Evolutionary conservation across 2,797 vertebrate genomes (phyloP).

Genomic region (Clarias fuscus): DNA sequence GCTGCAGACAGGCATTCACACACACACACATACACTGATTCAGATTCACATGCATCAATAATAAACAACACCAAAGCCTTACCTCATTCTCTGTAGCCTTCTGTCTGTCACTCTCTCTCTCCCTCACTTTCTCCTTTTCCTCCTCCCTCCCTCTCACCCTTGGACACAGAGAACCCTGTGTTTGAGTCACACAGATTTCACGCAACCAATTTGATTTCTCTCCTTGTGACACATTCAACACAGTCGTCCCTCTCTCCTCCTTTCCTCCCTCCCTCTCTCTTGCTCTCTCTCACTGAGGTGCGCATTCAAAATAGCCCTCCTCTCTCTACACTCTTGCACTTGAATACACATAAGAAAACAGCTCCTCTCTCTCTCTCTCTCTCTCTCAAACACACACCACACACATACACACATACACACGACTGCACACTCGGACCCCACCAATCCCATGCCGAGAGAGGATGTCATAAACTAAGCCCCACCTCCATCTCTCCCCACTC

Average conservation of each 20-base stretch:
- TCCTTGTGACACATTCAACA: slow-evolving; percentile 62
- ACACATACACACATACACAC: slow-evolving; percentile 50
- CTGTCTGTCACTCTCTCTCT: slow-evolving; percentile 39
- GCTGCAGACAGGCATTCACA: slow-evolving; percentile 8
- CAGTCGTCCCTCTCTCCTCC: slow-evolving; percentile 60
- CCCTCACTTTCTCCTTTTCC: slow-evolving; percentile 54
- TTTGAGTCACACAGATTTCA: slow-evolving; percentile 80
- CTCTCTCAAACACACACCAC: slow-evolving; percentile 54
- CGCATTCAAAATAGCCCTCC: slow-evolving; percentile 52
- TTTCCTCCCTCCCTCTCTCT: slow-evolving; percentile 53
- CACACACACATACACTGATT: slow-evolving; percentile 8
- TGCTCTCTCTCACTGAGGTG: slow-evolving; percentile 26
- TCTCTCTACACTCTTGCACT: slow-evolving; percentile 34
- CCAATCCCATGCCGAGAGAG: slow-evolving; percentile 60
- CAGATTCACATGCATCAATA: slow-evolving; percentile 53
- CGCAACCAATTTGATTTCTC: slow-evolving; percentile 60
- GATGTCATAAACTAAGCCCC: slow-evolving; percentile 69
- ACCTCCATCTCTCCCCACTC: slow-evolving; percentile 69
- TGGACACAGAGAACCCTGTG: slow-evolving; percentile 64
- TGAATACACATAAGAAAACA: slow-evolving; percentile 53
- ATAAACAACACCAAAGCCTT: slow-evolving; percentile 67
- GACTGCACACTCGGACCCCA: slow-evolving; percentile 55
- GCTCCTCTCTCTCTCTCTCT: slow-evolving; percentile 54
- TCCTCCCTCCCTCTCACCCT: slow-evolving; percentile 33
- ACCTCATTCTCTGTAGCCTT: slow-evolving; percentile 73